Evolutionary conservation across 2,113 vertebrate species (phyloP).

Genomic region (Cyrtonyx montezumae): DNA sequence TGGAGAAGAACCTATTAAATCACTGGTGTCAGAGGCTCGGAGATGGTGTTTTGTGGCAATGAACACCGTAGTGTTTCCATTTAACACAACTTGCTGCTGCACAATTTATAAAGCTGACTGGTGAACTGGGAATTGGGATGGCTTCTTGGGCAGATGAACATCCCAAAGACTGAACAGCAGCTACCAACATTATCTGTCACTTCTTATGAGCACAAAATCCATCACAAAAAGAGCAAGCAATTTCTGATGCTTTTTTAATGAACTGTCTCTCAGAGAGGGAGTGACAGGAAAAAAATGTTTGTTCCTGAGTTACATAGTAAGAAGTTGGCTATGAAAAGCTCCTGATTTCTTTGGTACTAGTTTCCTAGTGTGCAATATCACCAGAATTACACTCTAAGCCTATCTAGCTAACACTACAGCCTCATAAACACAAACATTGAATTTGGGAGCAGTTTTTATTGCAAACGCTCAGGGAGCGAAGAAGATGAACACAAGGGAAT

Average conservation of each 20-base stretch:
- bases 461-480: slow-evolving; percentile 6
- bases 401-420: slow-evolving; percentile 5
- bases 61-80: not conserved
- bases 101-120: not conserved
- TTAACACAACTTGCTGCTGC: not conserved
- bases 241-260: slow-evolving; percentile 58
- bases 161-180: slow-evolving; percentile 17
- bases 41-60: not conserved
- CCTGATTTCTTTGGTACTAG: slow-evolving; percentile 20
- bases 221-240: slow-evolving; percentile 22
- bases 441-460: slow-evolving; percentile 37
- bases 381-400: not conserved
- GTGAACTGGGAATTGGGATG: slow-evolving; percentile 15
- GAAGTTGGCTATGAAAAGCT: not conserved
- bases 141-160: slow-evolving; percentile 2
- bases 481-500: slow-evolving; percentile 54
- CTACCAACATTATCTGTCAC: slow-evolving; percentile 15
- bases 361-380: slow-evolving; percentile 7
- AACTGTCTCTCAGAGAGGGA: slow-evolving; percentile 36
- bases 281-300: not conserved
- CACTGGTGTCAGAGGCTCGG: not conserved
- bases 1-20: not conserved
- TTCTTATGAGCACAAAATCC: slow-evolving; percentile 22
- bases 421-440: slow-evolving; percentile 58
- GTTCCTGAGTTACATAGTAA: not conserved